Evolutionary conservation across 2,797 vertebrate species (phyloP).

Genomic region (Myripristis murdjan): DNA sequence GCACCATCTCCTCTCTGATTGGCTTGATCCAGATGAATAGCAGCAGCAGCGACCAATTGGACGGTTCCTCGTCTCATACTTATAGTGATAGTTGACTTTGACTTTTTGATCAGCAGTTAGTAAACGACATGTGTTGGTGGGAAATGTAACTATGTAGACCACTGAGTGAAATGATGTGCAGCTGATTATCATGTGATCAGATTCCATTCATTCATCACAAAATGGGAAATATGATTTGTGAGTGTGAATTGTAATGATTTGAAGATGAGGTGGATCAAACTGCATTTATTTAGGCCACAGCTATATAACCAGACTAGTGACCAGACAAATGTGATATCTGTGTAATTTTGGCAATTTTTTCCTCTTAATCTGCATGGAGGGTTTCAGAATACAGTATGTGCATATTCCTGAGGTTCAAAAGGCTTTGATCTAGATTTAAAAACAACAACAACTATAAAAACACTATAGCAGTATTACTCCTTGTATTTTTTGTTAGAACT

Average conservation of each 20-base stretch:
- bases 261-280: neutral
- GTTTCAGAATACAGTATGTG: no score
- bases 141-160: neutral
- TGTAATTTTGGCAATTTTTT: no score
- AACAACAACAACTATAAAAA: no score
- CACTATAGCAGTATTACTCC: no score
- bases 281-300: neutral
- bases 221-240: neutral
- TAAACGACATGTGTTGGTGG: neutral
- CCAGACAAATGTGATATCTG: neutral
- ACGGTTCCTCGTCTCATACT: slow-evolving; percentile 21
- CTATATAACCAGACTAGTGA: neutral
- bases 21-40: slow-evolving; percentile 86
- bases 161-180: neutral
- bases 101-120: neutral
- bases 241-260: slow-evolving; percentile 9
- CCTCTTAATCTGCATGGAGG: no score
- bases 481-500: no score
- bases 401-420: no score
- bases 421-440: no score
- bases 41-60: slow-evolving; percentile 38
- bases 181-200: slow-evolving; percentile 8
- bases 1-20: slow-evolving; percentile 92
- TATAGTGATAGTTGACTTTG: neutral
- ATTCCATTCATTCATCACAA: neutral